Conservation (phyloP, 2,113 vertebrate species). For the Rhodinocichla rosea region DNA sequence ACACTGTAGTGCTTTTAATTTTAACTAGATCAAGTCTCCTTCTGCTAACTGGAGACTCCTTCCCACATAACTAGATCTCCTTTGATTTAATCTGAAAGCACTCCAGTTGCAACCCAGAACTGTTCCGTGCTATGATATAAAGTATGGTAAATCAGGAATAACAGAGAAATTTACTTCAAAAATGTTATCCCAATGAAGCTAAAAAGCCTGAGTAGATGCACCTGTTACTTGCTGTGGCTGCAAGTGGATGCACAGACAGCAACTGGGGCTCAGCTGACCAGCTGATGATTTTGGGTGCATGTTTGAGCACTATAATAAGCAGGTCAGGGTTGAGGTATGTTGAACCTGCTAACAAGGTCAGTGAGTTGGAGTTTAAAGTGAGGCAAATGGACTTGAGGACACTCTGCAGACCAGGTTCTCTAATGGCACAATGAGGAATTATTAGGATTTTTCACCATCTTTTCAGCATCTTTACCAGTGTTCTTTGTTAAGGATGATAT, state of each 20-base stretch:
- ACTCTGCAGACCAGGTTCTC: background rate
- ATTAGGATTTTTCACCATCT: background rate
- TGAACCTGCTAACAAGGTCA: background rate
- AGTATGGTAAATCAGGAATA: background rate
- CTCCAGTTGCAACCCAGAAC: background rate
- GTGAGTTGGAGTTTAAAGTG: background rate
- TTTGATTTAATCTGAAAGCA: background rate
- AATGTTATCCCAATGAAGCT: background rate
- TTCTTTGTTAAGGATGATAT: background rate
- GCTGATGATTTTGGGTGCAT: background rate
- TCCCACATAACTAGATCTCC: background rate
- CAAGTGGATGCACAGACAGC: background rate
- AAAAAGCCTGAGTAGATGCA: background rate
- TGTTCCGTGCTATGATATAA: background rate
- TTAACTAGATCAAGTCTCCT: background rate
- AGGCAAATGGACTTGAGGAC: background rate
- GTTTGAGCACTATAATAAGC: background rate
- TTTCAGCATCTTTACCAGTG: background rate
- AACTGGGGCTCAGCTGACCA: slow-evolving; percentile 6
- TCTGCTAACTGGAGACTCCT: background rate
- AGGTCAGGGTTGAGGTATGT: background rate
- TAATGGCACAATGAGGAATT: background rate
- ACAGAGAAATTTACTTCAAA: background rate
- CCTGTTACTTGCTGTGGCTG: slow-evolving; percentile 25
- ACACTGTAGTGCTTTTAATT: background rate